These are phyloP conservation scores for Mimachlamys varia DNA, from an alignment of 2,888 invertebrate species.

Conservation along the genomic window DNA sequence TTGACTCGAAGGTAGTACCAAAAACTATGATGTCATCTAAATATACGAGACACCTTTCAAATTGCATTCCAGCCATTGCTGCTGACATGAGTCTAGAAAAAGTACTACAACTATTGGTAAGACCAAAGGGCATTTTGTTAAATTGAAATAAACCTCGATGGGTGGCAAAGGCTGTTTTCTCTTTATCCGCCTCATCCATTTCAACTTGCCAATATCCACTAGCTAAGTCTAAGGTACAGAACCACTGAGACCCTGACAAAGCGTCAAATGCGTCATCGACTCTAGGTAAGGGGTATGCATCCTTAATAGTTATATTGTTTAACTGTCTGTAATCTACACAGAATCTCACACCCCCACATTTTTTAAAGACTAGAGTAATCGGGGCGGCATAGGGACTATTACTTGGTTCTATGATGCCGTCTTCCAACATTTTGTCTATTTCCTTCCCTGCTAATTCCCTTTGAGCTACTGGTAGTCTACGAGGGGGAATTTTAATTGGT, in stretches of 20 bases:
- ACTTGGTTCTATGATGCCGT: constrained; percentile 49
- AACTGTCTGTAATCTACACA: constrained; percentile 44
- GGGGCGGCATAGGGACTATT: constrained; percentile 43
- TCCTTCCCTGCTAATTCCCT: constrained; percentile 43
- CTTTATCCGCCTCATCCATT: constrained; percentile 41
- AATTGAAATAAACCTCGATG: constrained; percentile 53
- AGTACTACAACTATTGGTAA: constrained; percentile 54
- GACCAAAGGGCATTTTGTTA: constrained; percentile 36
- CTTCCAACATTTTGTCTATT: constrained; percentile 46
- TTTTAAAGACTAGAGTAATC: constrained; percentile 42
- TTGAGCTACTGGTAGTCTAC: constrained; percentile 42
- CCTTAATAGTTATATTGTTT: constrained; percentile 2
- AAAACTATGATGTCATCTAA: constrained; percentile 58
- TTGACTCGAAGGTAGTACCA: constrained; percentile 46
- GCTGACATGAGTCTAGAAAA: constrained; percentile 59
- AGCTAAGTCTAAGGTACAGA: constrained; percentile 42
- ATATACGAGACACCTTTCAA: constrained; percentile 51
- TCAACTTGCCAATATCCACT: constrained; percentile 45
- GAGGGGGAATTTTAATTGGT: constrained; percentile 47
- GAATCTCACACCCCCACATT: constrained; percentile 39
- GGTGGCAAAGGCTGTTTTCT: constrained; percentile 56
- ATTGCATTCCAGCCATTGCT: constrained; percentile 45
- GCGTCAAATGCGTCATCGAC: constrained; percentile 39
- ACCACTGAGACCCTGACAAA: constrained; percentile 39
- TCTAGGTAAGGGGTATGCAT: constrained; percentile 38